Conservation (phyloP, 1,140 invertebrate species). For the Trialeurodes vaporariorum region DNA sequence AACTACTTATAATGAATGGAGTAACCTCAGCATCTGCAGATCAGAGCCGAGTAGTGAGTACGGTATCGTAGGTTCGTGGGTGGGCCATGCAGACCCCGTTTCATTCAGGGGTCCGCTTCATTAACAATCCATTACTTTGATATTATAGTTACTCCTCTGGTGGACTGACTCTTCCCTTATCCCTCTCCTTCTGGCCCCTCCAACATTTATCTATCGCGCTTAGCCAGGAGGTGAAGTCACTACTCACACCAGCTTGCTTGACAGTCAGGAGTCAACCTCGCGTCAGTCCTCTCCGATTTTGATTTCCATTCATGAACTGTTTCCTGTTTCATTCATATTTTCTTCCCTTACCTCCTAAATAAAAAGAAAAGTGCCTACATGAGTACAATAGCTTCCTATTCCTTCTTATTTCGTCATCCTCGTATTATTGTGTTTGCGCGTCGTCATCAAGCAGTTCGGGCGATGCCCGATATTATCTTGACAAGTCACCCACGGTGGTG, state of each 20-base stretch:
- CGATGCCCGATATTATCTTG: too few relatives aligned
- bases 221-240: background rate
- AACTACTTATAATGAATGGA: too few relatives aligned
- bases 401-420: too few relatives aligned
- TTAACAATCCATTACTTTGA: background rate
- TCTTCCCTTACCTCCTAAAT: background rate
- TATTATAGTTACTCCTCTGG: background rate
- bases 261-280: too few relatives aligned
- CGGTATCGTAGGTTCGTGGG: background rate
- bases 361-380: too few relatives aligned
- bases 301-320: background rate
- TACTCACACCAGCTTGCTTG: background rate
- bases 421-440: too few relatives aligned
- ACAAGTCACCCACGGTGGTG: too few relatives aligned
- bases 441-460: too few relatives aligned
- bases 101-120: background rate
- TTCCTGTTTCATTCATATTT: background rate
- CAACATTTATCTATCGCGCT: too few relatives aligned
- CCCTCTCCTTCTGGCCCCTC: too few relatives aligned
- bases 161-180: background rate
- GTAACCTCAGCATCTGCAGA: too few relatives aligned
- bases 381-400: too few relatives aligned
- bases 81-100: background rate
- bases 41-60: background rate
- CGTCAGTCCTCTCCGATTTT: background rate